These are phyloP conservation scores for Ariopsis seemanni DNA, from an alignment of 2,113 vertebrate genomes.

Conservation along the genomic window DNA sequence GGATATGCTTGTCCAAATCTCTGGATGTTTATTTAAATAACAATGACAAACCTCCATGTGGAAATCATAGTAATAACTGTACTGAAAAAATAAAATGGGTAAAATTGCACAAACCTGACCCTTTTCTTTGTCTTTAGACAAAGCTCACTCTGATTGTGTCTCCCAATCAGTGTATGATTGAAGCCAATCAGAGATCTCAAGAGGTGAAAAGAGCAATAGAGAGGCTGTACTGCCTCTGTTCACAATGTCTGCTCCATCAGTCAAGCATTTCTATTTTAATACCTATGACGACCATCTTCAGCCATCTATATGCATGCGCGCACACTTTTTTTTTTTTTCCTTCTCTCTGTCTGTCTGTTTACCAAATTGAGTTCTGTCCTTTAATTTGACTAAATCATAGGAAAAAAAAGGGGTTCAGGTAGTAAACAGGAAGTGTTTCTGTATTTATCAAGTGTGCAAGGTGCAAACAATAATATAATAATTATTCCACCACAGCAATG, in stretches of 20 bases:
- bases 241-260: background rate
- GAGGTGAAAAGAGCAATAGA: constrained; percentile 13
- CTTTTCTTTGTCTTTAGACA: constrained; percentile 17
- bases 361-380: too few relatives aligned
- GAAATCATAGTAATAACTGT: background rate
- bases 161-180: constrained; percentile 40
- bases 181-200: constrained; percentile 39
- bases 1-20: background rate
- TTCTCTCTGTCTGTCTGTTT: too few relatives aligned
- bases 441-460: background rate
- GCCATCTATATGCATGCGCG: background rate
- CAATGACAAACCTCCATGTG: background rate
- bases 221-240: background rate
- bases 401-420: background rate
- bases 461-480: background rate
- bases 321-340: too few relatives aligned
- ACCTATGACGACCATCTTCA: background rate
- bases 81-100: background rate
- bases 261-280: background rate
- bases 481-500: background rate
- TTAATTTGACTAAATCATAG: background rate
- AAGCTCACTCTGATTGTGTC: constrained; percentile 11
- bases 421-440: constrained; percentile 4
- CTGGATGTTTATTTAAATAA: background rate
- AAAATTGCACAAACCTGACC: background rate